Conservation (phyloP, 2,888 invertebrate genomes). For the Tridacna crocea region DNA sequence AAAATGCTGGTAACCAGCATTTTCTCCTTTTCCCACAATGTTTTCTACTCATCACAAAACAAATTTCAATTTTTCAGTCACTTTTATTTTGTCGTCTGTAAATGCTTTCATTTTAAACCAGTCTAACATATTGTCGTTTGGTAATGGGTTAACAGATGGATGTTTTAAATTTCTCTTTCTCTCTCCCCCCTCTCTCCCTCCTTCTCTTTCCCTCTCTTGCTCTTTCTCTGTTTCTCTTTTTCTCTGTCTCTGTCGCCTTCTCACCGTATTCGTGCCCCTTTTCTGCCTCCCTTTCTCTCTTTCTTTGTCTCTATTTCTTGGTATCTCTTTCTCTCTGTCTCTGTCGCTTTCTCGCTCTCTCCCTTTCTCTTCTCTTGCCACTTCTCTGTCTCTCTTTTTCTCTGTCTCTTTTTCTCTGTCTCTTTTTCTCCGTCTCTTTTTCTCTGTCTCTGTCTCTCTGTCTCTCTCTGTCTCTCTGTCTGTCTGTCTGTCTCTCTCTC, state of each 20-base stretch:
- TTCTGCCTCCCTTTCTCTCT: neutral
- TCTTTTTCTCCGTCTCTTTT: conserved; percentile 5
- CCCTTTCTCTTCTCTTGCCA: too few relatives aligned
- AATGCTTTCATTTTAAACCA: too few relatives aligned
- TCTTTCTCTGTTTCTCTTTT: neutral
- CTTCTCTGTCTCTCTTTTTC: conserved; percentile 2
- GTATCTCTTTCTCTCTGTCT: neutral
- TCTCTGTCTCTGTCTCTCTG: neutral
- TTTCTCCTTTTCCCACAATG: conserved; percentile 11
- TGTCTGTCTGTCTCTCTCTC: conserved; percentile 3
- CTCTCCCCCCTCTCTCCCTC: too few relatives aligned
- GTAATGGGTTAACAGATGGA: too few relatives aligned
- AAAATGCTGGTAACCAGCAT: conserved; percentile 1
- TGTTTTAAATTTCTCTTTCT: too few relatives aligned
- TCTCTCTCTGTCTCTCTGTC: conserved; percentile 6
- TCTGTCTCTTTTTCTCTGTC: too few relatives aligned
- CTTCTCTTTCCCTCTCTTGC: too few relatives aligned
- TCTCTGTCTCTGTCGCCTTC: neutral
- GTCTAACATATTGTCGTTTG: too few relatives aligned
- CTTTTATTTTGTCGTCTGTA: too few relatives aligned
- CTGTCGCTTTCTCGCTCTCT: neutral
- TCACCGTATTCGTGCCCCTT: neutral
- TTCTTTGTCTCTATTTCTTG: neutral
- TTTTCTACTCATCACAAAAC: too few relatives aligned
- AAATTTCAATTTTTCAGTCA: too few relatives aligned